These are phyloP conservation scores for Oplegnathus fasciatus DNA, from an alignment of 2,113 vertebrate species.

Conservation along the genomic window DNA sequence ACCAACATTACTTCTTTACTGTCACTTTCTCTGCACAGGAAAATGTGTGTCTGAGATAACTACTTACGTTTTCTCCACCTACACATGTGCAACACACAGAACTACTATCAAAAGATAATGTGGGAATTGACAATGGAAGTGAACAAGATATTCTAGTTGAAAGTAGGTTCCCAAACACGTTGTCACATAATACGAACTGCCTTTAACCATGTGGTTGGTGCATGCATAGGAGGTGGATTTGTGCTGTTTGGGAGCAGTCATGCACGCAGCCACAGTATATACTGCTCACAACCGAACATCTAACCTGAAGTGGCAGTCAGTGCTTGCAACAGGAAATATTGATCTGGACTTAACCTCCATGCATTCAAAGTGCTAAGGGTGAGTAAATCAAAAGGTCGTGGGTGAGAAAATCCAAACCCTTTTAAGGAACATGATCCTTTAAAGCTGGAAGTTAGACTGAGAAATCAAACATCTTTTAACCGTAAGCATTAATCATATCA, in stretches of 20 bases:
- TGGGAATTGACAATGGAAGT: neutral
- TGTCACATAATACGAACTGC: no score
- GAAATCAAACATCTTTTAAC: constrained; percentile 16
- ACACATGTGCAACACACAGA: neutral
- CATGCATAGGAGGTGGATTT: neutral
- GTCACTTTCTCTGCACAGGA: neutral
- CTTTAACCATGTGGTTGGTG: neutral
- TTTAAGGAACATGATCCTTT: constrained; percentile 1
- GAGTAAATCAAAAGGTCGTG: constrained; percentile 38
- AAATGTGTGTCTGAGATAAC: neutral
- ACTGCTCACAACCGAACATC: constrained; percentile 22
- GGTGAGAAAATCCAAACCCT: constrained; percentile 27
- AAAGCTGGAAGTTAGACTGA: constrained; percentile 2
- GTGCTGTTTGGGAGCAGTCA: constrained; percentile 9
- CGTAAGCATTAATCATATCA: neutral
- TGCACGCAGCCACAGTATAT: constrained; percentile 24
- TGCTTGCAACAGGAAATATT: constrained; percentile 61
- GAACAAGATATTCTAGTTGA: neutral
- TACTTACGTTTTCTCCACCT: neutral
- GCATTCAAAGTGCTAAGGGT: constrained; percentile 25
- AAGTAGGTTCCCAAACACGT: neutral
- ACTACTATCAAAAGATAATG: neutral
- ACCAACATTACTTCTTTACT: no score
- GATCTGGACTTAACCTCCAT: constrained; percentile 40
- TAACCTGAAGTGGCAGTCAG: constrained; percentile 35